phyloP scores from a whole-genome alignment of 2,113 vertebrate species.

The Xyliphius kryptos region DNA sequence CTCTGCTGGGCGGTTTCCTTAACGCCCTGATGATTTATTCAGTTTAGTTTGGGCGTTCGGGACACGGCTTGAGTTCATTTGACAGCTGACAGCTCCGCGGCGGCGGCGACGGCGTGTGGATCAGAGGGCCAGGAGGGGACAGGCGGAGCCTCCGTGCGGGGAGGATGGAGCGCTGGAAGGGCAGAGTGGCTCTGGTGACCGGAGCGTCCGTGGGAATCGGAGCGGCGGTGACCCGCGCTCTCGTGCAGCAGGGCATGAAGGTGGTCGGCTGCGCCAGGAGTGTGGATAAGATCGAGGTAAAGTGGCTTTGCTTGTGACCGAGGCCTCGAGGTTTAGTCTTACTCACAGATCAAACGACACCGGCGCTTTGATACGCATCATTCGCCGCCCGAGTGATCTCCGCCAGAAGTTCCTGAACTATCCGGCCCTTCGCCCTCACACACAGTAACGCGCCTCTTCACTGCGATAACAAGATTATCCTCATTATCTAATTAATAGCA shows the following conservation, averaged over 20 bases:
- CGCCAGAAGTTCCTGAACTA: too few relatives aligned
- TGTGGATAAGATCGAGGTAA: slow-evolving; percentile 89
- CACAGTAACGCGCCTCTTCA: too few relatives aligned
- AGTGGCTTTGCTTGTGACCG: not conserved
- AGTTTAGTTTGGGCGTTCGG: too few relatives aligned
- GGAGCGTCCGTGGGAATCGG: slow-evolving; percentile 90
- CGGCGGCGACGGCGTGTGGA: too few relatives aligned
- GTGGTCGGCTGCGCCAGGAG: slow-evolving; percentile 87
- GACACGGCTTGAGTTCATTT: too few relatives aligned
- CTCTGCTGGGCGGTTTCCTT: not conserved
- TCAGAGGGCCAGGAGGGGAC: too few relatives aligned
- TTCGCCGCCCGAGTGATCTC: too few relatives aligned
- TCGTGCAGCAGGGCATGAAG: slow-evolving; percentile 87
- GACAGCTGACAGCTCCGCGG: too few relatives aligned
- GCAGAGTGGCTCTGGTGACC: slow-evolving; percentile 86
- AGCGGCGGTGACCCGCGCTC: slow-evolving; percentile 80
- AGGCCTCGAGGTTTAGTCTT: not conserved
- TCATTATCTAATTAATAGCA: not conserved
- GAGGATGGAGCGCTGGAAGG: slow-evolving; percentile 84
- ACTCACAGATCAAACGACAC: not conserved
- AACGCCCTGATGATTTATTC: too few relatives aligned
- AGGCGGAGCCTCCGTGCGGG: too few relatives aligned
- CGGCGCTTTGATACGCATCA: not conserved
- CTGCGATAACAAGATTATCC: not conserved
- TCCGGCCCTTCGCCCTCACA: too few relatives aligned